Evolutionary conservation across 2,113 vertebrate genomes (phyloP).

Genomic region (Crotophaga sulcirostris): DNA sequence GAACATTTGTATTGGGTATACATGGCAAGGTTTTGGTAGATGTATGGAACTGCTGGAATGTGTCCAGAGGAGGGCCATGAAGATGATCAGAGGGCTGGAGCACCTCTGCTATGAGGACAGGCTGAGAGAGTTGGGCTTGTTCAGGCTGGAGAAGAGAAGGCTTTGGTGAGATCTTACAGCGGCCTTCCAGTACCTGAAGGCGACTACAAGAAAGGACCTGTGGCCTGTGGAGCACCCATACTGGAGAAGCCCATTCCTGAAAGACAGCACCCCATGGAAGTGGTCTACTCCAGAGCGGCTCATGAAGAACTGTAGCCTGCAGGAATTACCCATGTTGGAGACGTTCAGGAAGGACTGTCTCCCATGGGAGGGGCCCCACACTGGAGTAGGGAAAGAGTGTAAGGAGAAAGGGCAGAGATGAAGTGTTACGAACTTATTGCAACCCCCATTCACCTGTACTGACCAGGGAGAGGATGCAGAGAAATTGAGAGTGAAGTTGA

Average conservation of each 20-base stretch:
- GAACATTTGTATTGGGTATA: not conserved
- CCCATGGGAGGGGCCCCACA: accelerated
- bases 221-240: not conserved
- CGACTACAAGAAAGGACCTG: too few species aligned
- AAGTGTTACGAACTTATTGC: not conserved
- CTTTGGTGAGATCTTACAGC: too few species aligned
- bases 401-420: not conserved
- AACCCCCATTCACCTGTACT: accelerated
- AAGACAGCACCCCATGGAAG: not conserved
- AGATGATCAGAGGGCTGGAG: not conserved
- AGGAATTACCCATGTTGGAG: not conserved
- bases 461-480: accelerated
- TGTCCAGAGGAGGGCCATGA: too few species aligned
- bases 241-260: not conserved
- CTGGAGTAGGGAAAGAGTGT: not conserved
- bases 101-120: too few species aligned
- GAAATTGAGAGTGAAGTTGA: not conserved
- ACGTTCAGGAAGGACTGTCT: not conserved
- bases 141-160: too few species aligned
- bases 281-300: not conserved
- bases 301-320: not conserved
- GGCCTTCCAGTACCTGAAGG: too few species aligned
- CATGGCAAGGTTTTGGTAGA: not conserved
- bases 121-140: too few species aligned
- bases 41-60: not conserved